Percentiles rank a stretch among this genome's conserved stretches.
Conservation (phyloP, 1,140 invertebrate genomes). For the Himalopsyche phryganea region DNA sequence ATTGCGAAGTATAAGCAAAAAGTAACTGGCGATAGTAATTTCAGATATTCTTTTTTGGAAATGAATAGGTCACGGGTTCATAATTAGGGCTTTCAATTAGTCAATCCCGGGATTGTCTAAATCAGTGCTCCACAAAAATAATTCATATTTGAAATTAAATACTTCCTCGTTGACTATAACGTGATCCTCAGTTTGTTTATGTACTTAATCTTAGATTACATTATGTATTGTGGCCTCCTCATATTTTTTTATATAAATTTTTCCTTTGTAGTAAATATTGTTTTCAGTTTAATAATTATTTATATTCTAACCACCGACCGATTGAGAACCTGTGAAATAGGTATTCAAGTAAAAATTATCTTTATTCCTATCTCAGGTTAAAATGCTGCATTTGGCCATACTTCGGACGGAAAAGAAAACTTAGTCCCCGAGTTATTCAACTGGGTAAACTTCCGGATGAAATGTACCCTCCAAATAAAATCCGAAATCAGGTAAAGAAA, state of each 20-base stretch:
- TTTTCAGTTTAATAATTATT: not conserved
- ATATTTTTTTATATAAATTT: too few species aligned
- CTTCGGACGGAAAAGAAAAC: constrained; percentile 38
- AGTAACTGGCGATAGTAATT: too few species aligned
- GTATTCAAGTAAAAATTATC: not conserved
- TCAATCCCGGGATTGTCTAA: not conserved
- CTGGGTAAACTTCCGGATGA: constrained; percentile 58
- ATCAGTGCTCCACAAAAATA: too few species aligned
- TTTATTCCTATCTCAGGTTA: constrained; percentile 31
- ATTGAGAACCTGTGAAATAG: not conserved
- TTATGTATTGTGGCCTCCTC: too few species aligned
- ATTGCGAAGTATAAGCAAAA: not conserved
- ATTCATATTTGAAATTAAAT: too few species aligned
- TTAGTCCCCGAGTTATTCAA: constrained; percentile 46
- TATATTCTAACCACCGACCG: not conserved
- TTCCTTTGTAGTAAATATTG: too few species aligned
- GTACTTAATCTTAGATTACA: not conserved
- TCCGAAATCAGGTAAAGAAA: constrained; percentile 75
- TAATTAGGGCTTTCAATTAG: not conserved
- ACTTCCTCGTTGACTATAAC: too few species aligned
- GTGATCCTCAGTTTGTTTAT: too few species aligned
- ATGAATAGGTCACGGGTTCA: not conserved
- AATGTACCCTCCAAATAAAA: constrained; percentile 92
- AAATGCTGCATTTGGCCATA: constrained; percentile 42
- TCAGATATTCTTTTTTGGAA: not conserved